Evolutionary conservation across 2,113 vertebrate species (phyloP), one percentile per base, ranked within the genome.

Genomic region (Megalops atlanticus): DNA sequence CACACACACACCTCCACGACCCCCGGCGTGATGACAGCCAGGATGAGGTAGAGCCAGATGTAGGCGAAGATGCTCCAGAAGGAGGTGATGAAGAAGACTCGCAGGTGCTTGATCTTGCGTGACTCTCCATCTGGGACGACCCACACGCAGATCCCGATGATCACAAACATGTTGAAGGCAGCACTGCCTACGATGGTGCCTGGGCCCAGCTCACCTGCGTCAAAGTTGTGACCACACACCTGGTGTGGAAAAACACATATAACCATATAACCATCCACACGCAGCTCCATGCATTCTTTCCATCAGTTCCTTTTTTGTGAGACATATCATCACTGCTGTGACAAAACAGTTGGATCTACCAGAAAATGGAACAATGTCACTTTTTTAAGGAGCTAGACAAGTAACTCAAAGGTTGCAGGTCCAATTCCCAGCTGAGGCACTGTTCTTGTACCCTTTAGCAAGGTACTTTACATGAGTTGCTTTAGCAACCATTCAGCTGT

Each of bases 21-120:
- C 0, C 96, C 96, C 0, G 97, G 97, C 0, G 97, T 97, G 82
- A 98, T 96, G 80, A 99, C 97, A 0, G 96, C 96, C 11, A 99
- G 87, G 89, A 99, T 99, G 43, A 99, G 93, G 89, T 98, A 99
- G 52, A 99, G 93, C 97, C 97, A 99, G 45, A 99, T 93, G 77
- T 99, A 99, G 84, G 98, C 98, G 14, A 99, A 99, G 87, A 99
- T 97, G 74, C 98, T 99, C 98, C 98, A 99, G 0, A 94, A 94
- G 12, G 97, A 95, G 0, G 98, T 99, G 85, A 99, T 94, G 1
- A 99, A 98, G 92, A 99, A 99, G 76, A 99, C 98, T 0, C 97
- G 79, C 47, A 98, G 87, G 90, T 98, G 98, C 40, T 98, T 98
- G 90, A 99, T 98, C 81, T 93, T 93, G 4, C 98, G 95, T 79